Base-by-base conservation (phyloP, 2,797 vertebrate genomes). In the Notolabrus celidotus region DNA sequence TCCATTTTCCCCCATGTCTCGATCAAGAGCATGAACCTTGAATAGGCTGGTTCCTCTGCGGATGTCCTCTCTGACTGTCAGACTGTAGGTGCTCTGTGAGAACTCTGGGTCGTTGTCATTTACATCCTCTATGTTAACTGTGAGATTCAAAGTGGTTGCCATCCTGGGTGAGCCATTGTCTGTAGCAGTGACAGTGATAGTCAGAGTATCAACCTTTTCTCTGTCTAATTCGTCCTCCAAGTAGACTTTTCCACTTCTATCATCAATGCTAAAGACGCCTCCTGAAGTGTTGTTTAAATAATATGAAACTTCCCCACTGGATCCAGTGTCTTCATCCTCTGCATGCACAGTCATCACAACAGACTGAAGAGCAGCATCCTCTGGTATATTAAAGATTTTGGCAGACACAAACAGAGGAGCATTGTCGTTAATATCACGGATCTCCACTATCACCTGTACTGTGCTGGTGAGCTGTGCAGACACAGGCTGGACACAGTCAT, bases 21-120 rank as follows among this genome's bases (percentile, higher is more conserved):
- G 74, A 75, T 95, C 94, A 1, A 69, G 50, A 59, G 94, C 93
- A 20, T 79, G 74, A 59, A 93, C 85, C 57, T 47, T 82, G 14
- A 92, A 56, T 33, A 95, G 38, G 62, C 77, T 91, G 0, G 76
- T 89, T 57, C 94, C 94, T 59, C 84, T 76, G 20, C 86, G 29
- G 36, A 85, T 34, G 19, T 94, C 91, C 69, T 95, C 94, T 36
- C 77, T 83, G 42, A 93, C 73, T 11, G 82, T 75, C 36, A 93
- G 19, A 55, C 25, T 91, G 80, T 92, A 92, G 55, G 9, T 67
- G 36, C 58, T 86, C 45, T 90, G 83, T 65, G 74, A 67, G 45
- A 95, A 93, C 80, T 83, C 80, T 1, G 94, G 94, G 27, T 86
- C 79, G 5, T 95, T 84, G 70, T 95, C 94, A 67, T 95, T 95